These are phyloP conservation scores for Neoscelio sp. DNA, from an alignment of 2,888 invertebrate genomes.

Conservation along the genomic window DNA sequence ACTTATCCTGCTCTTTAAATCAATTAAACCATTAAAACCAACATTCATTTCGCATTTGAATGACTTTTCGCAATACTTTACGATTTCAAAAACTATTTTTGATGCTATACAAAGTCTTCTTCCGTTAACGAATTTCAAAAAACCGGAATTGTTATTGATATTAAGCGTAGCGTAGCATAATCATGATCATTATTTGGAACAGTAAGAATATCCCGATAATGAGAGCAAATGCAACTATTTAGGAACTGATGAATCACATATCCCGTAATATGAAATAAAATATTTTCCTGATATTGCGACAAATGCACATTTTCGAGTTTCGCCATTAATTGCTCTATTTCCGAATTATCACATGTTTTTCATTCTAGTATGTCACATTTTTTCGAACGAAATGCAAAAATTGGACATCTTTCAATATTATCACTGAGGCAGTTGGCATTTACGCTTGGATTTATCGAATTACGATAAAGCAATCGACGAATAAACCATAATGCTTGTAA, in stretches of 20 bases:
- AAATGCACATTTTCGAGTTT: neutral
- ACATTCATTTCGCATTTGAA: no score
- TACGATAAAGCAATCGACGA: neutral
- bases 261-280: neutral
- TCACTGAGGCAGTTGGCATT: neutral
- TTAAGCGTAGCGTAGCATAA: conserved; percentile 6
- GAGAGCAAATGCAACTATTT: neutral
- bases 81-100: no score
- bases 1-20: conserved; percentile 4
- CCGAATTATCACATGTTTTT: neutral
- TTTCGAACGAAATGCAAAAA: conserved; percentile 14
- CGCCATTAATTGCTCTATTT: conserved; percentile 1
- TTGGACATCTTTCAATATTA: neutral
- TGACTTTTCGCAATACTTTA: no score
- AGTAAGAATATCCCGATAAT: neutral
- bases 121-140: conserved; percentile 11
- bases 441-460: neutral
- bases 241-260: neutral
- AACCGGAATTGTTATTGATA: conserved; percentile 8
- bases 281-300: neutral
- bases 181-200: neutral
- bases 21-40: neutral
- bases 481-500: conserved; percentile 11
- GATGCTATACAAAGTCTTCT: no score
- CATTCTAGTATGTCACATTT: neutral